Base-by-base conservation (phyloP, 2,113 vertebrate genomes). In the Halcyon malimbica region DNA sequence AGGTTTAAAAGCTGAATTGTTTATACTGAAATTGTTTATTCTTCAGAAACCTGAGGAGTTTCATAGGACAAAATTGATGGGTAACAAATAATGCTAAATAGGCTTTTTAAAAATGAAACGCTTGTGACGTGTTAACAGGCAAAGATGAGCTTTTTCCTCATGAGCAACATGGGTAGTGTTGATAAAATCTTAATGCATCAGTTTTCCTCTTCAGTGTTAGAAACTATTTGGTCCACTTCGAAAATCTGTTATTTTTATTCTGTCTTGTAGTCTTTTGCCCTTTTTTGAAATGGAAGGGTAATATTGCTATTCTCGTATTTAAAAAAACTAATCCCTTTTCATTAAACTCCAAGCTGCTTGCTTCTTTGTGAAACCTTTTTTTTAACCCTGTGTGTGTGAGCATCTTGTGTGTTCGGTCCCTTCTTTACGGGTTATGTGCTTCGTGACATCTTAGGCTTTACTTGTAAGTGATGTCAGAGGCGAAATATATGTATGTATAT, bases 351-450 rank as follows among this genome's bases (percentile, higher is more conserved):
- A 24, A 17, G 18, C 25, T 74, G 5, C 31, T 85, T 82, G 8
- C 8, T 59, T 67, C 42, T 35, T 64, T n/a, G 5, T n/a, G 28
- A 63, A 25, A 14, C 17, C 16, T 42, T 18, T 51, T 92, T 78
- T 86, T 69, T 5, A 60, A 31, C 1, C 11, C 25, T 54, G 3
- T 33, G 5, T 54, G 35, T 54, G 35, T 46, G 46, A 68, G 20
- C 25, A 2, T 18, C 59, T 3, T 37, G 1, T 28, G 12, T 51
- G 4, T 60, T 39, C 37, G 12, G 41, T 63, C 15, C 9, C 3
- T 69, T 21, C 23, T 82, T 16, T 50, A 5, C 0, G 4, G 25
- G 1, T 60, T 83, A 33, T 0, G 3, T 7, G 2, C 23, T 42
- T 93, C 3, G 9, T 64, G 63, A 68, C 73, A 18, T 56, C 21